phyloP scores from a whole-genome alignment of 2,888 invertebrate genomes.

The Salpingus planirostris region DNA sequence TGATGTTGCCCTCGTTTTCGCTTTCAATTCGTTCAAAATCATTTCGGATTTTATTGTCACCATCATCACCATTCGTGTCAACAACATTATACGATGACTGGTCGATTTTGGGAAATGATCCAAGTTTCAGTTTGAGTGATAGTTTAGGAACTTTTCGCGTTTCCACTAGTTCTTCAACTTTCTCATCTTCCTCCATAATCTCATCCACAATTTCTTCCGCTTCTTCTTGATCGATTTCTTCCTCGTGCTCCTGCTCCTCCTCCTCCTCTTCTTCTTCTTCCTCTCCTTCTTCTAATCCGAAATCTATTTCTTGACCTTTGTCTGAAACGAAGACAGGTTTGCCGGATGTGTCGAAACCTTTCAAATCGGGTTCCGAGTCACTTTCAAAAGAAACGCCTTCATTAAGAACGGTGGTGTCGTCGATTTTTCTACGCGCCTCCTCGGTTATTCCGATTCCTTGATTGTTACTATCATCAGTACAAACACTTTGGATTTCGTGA shows the following conservation, averaged over 20 bases:
- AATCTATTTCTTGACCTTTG: too few relatives aligned
- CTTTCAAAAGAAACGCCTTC: constrained; percentile 11
- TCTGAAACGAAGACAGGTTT: constrained; percentile 3
- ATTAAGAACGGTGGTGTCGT: too few relatives aligned
- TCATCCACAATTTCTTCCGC: constrained; percentile 9
- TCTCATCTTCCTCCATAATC: constrained; percentile 11
- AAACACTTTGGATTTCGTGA: not conserved
- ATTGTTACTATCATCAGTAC: not conserved
- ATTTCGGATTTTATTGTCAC: too few relatives aligned
- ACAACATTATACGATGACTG: too few relatives aligned
- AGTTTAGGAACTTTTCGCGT: constrained; percentile 54
- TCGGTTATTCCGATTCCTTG: constrained; percentile 6
- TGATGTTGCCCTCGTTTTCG: constrained; percentile 29
- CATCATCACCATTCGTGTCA: too few relatives aligned
- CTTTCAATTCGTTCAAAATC: constrained; percentile 29
- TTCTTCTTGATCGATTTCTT: constrained; percentile 1
- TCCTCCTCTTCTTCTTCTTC: not conserved
- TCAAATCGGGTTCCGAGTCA: constrained; percentile 11
- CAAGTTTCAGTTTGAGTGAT: constrained; percentile 49
- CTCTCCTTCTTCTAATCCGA: too few relatives aligned
- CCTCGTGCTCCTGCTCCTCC: not conserved
- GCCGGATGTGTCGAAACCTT: constrained; percentile 8
- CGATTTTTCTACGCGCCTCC: constrained; percentile 4
- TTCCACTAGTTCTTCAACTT: constrained; percentile 24
- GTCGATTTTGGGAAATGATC: constrained; percentile 33